A percentile compares a stretch with the other conserved stretches of the same genome.
Evolutionary conservation across 2,797 vertebrate genomes (phyloP).

Genomic region (Poecilia gillii): DNA sequence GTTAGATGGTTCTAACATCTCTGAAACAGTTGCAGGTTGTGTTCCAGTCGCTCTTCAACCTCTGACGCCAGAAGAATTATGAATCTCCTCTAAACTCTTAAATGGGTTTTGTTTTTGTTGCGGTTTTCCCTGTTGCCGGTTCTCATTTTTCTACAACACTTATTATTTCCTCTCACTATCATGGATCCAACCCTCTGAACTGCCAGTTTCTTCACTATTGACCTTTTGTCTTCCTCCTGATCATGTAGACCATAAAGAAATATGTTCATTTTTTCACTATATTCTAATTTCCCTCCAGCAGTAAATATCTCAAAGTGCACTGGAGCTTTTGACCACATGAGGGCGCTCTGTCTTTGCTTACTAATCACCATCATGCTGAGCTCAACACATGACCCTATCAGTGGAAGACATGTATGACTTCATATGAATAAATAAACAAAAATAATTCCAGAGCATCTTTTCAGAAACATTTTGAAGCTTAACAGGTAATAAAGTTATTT

Average conservation of each 20-base stretch:
- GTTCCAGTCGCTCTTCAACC: not conserved
- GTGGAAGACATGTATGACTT: not conserved
- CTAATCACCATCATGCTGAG: not conserved
- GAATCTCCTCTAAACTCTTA: not conserved
- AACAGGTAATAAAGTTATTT: not conserved
- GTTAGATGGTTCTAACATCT: not conserved
- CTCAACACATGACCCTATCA: not conserved
- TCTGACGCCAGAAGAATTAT: not conserved
- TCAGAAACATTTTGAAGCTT: not conserved
- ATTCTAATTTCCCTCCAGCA: not conserved
- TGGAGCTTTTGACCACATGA: constrained; percentile 40
- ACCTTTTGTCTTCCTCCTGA: not conserved
- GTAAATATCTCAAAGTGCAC: not conserved
- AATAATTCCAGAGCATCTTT: not conserved
- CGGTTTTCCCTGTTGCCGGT: not conserved
- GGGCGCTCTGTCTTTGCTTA: constrained; percentile 28
- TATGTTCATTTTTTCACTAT: not conserved
- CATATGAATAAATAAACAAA: not conserved
- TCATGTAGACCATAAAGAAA: not conserved
- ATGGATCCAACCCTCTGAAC: not conserved
- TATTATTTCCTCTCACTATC: too few species aligned
- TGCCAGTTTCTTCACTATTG: not conserved
- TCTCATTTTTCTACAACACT: not conserved
- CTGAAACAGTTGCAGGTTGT: not conserved
- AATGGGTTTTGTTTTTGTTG: not conserved